Conservation (phyloP, 2,888 invertebrate genomes). For the Drosophila flavopinicola region DNA sequence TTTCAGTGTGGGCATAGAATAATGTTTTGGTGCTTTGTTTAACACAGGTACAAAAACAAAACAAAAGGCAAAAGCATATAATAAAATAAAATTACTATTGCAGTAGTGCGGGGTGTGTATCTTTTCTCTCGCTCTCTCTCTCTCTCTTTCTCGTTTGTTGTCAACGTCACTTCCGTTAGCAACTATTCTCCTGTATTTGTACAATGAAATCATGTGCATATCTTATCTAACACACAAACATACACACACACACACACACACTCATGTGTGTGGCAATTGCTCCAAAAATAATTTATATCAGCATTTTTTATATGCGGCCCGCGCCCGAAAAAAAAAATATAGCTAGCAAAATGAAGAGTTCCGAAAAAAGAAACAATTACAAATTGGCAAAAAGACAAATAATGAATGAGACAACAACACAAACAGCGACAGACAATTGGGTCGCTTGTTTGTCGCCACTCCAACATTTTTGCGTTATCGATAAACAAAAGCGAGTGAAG, state of each 20-base stretch:
- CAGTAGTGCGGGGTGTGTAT: slow-evolving; percentile 7
- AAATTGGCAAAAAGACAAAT: slow-evolving; percentile 56
- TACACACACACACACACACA: slow-evolving; percentile 4
- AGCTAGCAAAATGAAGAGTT: slow-evolving; percentile 9
- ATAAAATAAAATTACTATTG: slow-evolving; percentile 46
- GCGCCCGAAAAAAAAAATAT: slow-evolving; percentile 37
- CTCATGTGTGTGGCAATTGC: slow-evolving; percentile 47
- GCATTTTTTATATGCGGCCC: slow-evolving; percentile 44
- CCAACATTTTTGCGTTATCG: slow-evolving; percentile 22
- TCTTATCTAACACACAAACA: slow-evolving; percentile 60
- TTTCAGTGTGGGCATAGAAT: not conserved
- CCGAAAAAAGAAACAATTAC: slow-evolving; percentile 34
- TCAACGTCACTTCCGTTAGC: slow-evolving; percentile 67
- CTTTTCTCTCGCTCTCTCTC: not conserved
- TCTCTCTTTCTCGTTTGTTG: slow-evolving; percentile 38
- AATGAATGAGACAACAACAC: slow-evolving; percentile 22
- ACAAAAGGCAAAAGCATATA: slow-evolving; percentile 24
- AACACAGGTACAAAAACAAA: slow-evolving; percentile 19
- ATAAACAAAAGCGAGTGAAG: slow-evolving; percentile 23
- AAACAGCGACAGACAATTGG: slow-evolving; percentile 44
- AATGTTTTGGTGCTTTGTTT: slow-evolving; percentile 21
- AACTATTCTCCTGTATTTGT: slow-evolving; percentile 45
- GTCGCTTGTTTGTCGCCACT: slow-evolving; percentile 41
- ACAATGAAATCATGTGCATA: slow-evolving; percentile 73
- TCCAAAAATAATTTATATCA: slow-evolving; percentile 71